Evolutionary conservation across 35 echinoderm and acorn worm genomes (phyloP).

Genomic region (Lytechinus pictus): DNA sequence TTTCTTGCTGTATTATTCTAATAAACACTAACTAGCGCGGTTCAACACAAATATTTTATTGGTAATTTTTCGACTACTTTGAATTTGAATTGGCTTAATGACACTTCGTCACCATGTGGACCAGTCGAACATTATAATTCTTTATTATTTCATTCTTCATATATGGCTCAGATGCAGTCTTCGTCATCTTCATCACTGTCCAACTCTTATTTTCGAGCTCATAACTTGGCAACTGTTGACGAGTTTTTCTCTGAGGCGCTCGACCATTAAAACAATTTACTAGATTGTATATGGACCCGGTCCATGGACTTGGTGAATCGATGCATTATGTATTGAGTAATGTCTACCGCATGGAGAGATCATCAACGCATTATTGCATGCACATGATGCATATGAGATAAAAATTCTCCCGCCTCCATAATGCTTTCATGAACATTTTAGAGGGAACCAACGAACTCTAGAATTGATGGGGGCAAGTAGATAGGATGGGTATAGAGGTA

Average conservation of each 20-base stretch:
- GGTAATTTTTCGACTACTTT: too few species aligned
- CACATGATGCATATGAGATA: constrained; percentile 12
- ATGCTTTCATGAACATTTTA: background rate
- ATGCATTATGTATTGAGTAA: background rate
- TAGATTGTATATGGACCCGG: background rate
- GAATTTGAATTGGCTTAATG: too few species aligned
- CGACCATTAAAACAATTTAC: background rate
- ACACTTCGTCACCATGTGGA: too few species aligned
- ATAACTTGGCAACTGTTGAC: background rate
- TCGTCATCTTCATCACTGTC: background rate
- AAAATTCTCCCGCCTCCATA: constrained; percentile 1
- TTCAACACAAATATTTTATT: too few species aligned
- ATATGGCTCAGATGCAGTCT: too few species aligned
- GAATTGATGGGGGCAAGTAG: background rate
- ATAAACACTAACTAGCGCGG: too few species aligned
- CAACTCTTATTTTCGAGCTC: background rate
- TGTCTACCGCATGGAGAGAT: background rate
- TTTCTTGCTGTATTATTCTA: too few species aligned
- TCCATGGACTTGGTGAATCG: background rate
- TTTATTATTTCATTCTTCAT: too few species aligned
- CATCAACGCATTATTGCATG: constrained; percentile 1
- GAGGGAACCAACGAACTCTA: background rate
- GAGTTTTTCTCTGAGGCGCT: background rate
- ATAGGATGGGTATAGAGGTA: background rate
- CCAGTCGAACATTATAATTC: too few species aligned